Evolutionary conservation across 2,797 vertebrate species (phyloP), one percentile per base, ranked within the genome.

Genomic region (Melanotaenia pygmaea): DNA sequence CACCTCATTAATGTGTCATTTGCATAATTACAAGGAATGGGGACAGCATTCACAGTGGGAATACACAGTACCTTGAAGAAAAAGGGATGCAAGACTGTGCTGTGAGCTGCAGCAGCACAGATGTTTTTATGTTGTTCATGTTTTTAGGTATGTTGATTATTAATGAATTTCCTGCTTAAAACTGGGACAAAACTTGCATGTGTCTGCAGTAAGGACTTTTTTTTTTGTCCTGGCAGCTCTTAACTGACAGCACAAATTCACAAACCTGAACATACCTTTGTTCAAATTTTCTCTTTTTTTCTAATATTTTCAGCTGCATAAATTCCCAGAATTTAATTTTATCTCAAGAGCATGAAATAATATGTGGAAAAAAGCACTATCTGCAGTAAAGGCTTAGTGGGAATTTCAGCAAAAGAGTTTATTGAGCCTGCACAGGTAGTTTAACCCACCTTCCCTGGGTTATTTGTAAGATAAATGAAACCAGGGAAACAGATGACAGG

Each of bases 1-100:
- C 91, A 94, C 91, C 94, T 95, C 93, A 94, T 95, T 95, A 95
- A 95, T 93, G 92, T 92, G 90, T 92, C 90, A 94, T 95, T 95
- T 95, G 92, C 94, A 95, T 95, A 95, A 95, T 95, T 95, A 94
- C 91, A 86, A 92, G 91, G 89, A 95, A 93, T 84, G 84, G 89
- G 92, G 92, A 94, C 93, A 92, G 89, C 66, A 45, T 77, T 87
- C 91, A 72, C 94, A 92, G 91, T 91, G 88, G 93, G 93, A 90
- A 64, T 84, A 91, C 83, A 75, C 76, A 62, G 79, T 82, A 86
- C 89, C 91, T 89, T 74, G 73, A 89, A 81, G 67, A 79, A 74
- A 74, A 84, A 67, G 69, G 38, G 61, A 79, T 66, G 76, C 63
- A 70, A 64, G 73, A 77, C 60, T 26, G 43, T 30, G 40, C 72